Evolutionary conservation across 92 coral and sea anemone genomes (phyloP), one percentile per base, ranked within the genome.

Genomic region (Muricea muricata): DNA sequence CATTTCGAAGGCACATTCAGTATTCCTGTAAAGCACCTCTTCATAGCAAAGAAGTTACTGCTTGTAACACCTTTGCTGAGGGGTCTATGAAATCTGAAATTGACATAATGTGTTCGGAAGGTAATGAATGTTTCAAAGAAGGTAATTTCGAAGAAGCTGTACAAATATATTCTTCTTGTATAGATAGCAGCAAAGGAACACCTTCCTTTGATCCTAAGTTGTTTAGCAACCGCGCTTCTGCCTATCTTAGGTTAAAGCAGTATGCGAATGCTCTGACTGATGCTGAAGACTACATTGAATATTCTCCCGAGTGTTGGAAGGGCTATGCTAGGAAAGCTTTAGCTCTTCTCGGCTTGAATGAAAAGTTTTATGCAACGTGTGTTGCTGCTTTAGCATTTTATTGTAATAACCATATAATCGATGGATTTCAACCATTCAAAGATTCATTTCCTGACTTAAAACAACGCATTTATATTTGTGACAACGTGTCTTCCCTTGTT

Each of bases 251-350:
- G 30, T 54, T 78, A 18, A 42, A 25, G 46, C 70, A 78, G 7
- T 77, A 47, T 24, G 28, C 35, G 4, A 21, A 85, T 37, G 73
- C 79, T 14, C 57, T 85, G 20, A 48, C 50, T 11, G 89, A 85
- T 48, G 47, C 88, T 37, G 54, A 85, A 18, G 73, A 77, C 21
- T 85, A 85, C 58, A 85, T 77, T 7, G 40, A 34, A 0, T 1
- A 65, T 15, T 17, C 48, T 40, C 85, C 89, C 3, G 50, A 37
- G 17, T 85, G 89, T 67, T 85, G 84, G 84, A 85, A 85, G 24
- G 88, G 88, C 4, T 77, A 85, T 65, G 26, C 88, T 29, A 85
- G 54, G 84, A 76, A 63, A 31, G 88, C 88, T 23, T 76, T 85
- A 40, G 88, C 88, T 21, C 83, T 85, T 0, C 40, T 18, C 31